Evolutionary conservation across 2,113 vertebrate genomes (phyloP), one percentile per base, ranked within the genome.

Genomic region (Centropus bengalensis): DNA sequence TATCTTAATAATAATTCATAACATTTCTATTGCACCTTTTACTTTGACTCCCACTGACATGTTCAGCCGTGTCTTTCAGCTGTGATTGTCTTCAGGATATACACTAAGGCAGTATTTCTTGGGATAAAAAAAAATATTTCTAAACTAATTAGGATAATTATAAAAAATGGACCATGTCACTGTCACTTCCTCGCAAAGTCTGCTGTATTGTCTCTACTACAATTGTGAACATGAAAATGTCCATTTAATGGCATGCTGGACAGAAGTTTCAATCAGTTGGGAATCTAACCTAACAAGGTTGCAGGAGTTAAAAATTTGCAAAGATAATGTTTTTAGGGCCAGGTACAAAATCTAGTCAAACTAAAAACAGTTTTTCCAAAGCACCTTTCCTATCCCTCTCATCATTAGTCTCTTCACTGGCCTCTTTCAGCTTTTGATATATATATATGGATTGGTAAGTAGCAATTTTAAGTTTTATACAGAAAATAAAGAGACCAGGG

Each of bases 1-100:
- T 84, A 91, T 86, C 92, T 94, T 95, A 94, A 96, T 94, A 96
- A 95, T 91, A 95, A 95, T 89, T 93, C 92, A 91, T 86, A 96
- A 94, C 74, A 93, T 91, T 95, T 94, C 95, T 91, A 82, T 83
- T 93, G 93, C 79, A 92, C 89, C 91, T 96, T 91, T 97, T 91
- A 74, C 75, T 95, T 91, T 93, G 82, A 93, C 82, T 95, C 85
- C 75, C 89, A 87, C 91, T 75, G 87, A 92, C 75, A 82, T 47
- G 77, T 22, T 95, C 86, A 80, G 82, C 82, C 94, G 89, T 51
- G 93, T 86, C 88, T 95, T 83, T 70, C 80, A 69, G 71, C 59
- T 83, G 68, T 59, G 85, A 90, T 13, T 93, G 90, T 75, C 96
- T 93, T 75, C 55, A 40, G 16, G 51, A 93, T 58, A 93, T 54